Conservation (phyloP, 1,140 invertebrate genomes). For the Matsumurasca onukii region DNA sequence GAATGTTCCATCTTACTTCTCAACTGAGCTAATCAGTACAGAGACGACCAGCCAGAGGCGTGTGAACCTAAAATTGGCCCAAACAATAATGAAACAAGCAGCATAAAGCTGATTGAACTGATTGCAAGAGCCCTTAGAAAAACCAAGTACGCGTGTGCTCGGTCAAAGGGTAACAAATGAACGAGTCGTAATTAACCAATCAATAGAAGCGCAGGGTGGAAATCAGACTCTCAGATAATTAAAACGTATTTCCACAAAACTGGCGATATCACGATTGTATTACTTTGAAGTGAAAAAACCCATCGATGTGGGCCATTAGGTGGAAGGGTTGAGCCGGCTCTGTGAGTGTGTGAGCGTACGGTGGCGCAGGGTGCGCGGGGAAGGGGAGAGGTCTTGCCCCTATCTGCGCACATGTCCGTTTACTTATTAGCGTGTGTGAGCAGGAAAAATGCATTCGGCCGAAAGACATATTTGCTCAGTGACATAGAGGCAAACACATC, state of each 20-base stretch:
- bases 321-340: too few relatives aligned
- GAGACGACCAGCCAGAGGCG: too few relatives aligned
- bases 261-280: neutral
- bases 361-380: neutral
- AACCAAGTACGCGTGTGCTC: too few relatives aligned
- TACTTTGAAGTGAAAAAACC: constrained; percentile 15
- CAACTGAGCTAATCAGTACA: too few relatives aligned
- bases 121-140: too few relatives aligned
- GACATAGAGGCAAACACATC: constrained; percentile 3
- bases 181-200: neutral
- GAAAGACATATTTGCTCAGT: constrained; percentile 14
- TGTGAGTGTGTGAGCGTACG: too few relatives aligned
- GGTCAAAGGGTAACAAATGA: neutral
- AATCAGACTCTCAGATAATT: neutral
- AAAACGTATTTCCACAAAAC: neutral
- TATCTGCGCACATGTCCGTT: constrained; percentile 13
- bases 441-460: constrained; percentile 15
- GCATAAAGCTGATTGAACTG: too few relatives aligned
- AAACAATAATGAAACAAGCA: too few relatives aligned
- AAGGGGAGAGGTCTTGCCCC: neutral
- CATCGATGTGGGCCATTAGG: constrained; percentile 15
- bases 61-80: too few relatives aligned
- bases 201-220: neutral
- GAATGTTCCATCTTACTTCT: too few relatives aligned
- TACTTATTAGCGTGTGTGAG: constrained; percentile 16